phyloP scores from a whole-genome alignment of 2,113 vertebrate genomes.

The Neolamprologus kungweensis region DNA sequence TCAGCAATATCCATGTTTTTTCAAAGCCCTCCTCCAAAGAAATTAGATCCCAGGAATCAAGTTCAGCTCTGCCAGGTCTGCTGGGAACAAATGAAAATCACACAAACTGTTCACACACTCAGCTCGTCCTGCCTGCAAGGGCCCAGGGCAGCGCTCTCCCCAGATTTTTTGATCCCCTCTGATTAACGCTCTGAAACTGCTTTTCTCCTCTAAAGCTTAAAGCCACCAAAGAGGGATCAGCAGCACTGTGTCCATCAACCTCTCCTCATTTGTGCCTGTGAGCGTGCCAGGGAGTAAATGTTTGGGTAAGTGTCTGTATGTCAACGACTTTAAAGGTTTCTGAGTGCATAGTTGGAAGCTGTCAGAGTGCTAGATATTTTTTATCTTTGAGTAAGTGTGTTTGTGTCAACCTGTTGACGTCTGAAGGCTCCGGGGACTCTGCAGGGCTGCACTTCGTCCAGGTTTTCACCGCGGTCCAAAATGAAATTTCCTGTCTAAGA shows the following conservation, averaged over 20 bases:
- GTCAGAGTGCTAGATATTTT: background rate
- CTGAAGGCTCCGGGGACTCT: background rate
- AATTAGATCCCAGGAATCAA: background rate
- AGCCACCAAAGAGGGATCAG: conserved; percentile 45
- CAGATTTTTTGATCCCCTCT: background rate
- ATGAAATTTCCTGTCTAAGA: conserved; percentile 16
- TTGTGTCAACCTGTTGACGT: conserved; percentile 20
- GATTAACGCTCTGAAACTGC: conserved; percentile 3
- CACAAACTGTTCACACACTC: background rate
- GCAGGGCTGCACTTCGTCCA: background rate
- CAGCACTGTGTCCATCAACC: conserved; percentile 29
- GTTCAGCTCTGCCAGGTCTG: background rate
- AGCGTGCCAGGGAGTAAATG: background rate
- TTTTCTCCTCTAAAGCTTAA: conserved; percentile 22
- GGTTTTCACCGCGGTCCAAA: background rate
- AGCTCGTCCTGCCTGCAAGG: background rate
- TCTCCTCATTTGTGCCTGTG: conserved; percentile 9
- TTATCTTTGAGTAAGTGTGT: background rate
- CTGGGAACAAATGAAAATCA: background rate
- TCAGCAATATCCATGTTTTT: background rate
- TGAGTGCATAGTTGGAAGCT: background rate
- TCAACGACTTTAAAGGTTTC: background rate
- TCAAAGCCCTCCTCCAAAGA: background rate
- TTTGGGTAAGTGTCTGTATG: background rate
- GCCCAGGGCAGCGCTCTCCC: background rate